phyloP scores from a whole-genome alignment of 2,888 invertebrate genomes.

The Pomacea canaliculata region DNA sequence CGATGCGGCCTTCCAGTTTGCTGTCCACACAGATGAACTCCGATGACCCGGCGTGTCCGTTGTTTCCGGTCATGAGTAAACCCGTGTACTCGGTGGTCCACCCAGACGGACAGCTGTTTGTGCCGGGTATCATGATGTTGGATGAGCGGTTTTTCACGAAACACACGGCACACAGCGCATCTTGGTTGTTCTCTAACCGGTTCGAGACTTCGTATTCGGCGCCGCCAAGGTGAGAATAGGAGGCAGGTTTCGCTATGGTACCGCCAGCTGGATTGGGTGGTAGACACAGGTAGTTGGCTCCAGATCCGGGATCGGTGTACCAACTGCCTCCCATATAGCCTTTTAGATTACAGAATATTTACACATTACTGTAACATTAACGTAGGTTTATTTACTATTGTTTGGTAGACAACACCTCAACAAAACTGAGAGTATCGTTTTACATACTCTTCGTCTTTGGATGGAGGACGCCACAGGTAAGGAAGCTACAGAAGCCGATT shows the following conservation, averaged over 20 bases:
- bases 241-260: not conserved
- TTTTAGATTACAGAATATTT: not conserved
- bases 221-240: not conserved
- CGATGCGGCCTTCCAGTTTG: not conserved
- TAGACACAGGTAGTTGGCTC: not conserved
- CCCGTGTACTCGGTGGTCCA: not conserved
- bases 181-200: not conserved
- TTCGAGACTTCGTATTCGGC: not conserved
- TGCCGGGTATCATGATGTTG: not conserved
- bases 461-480: too few relatives aligned
- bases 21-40: conserved; percentile 4
- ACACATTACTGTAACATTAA: not conserved
- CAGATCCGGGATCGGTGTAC: not conserved
- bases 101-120: not conserved
- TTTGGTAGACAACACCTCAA: too few relatives aligned
- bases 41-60: not conserved
- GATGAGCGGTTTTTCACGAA: not conserved
- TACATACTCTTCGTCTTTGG: too few relatives aligned
- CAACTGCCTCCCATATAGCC: not conserved
- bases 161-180: not conserved
- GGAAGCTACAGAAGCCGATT: too few relatives aligned
- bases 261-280: not conserved
- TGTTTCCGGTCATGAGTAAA: not conserved
- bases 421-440: too few relatives aligned
- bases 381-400: too few relatives aligned